phyloP scores from a whole-genome alignment of 2,888 invertebrate species.

The Nudaria mundana region DNA sequence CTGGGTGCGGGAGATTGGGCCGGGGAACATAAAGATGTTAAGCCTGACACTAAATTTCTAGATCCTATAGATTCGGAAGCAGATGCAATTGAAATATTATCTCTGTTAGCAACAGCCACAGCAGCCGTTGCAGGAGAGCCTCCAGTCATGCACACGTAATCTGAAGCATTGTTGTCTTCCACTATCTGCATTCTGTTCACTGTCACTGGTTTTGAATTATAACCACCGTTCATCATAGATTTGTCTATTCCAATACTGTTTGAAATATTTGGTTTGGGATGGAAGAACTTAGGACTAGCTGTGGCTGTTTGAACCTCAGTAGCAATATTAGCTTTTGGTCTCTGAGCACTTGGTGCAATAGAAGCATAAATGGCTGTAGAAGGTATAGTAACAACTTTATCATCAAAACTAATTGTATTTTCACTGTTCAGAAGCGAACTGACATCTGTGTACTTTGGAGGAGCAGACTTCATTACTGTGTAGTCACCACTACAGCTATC shows the following conservation, averaged over 20 bases:
- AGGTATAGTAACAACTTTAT: constrained; percentile 69
- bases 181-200: constrained; percentile 74
- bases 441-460: constrained; percentile 74
- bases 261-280: constrained; percentile 81
- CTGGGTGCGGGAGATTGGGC: constrained; percentile 82
- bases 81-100: constrained; percentile 62
- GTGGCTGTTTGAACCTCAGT: constrained; percentile 78
- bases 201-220: constrained; percentile 46
- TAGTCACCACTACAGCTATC: constrained; percentile 68
- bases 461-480: constrained; percentile 75
- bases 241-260: constrained; percentile 74
- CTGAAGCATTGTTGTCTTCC: constrained; percentile 88
- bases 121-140: constrained; percentile 76
- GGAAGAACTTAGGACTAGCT: constrained; percentile 79
- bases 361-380: constrained; percentile 78
- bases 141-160: constrained; percentile 93
- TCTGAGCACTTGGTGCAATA: constrained; percentile 77
- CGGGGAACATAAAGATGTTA: constrained; percentile 75
- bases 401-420: constrained; percentile 61
- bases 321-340: constrained; percentile 76
- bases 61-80: constrained; percentile 65
- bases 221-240: constrained; percentile 58
- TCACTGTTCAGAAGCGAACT: constrained; percentile 66
- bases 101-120: constrained; percentile 67
- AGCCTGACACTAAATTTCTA: constrained; percentile 66